phyloP scores from a whole-genome alignment of 2,113 vertebrate genomes.

The Tragulus kanchil region DNA sequence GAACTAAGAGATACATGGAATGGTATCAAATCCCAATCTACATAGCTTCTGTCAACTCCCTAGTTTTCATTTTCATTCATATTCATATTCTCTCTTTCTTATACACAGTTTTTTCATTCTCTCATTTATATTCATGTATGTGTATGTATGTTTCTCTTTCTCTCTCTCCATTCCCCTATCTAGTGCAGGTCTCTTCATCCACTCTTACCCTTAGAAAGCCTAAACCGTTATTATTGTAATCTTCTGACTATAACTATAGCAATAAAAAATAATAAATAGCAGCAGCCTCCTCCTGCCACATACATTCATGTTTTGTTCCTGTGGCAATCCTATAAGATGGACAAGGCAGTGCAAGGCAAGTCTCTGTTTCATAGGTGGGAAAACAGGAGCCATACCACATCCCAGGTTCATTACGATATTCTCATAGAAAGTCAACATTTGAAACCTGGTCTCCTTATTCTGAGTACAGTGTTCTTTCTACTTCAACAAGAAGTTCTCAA shows the following conservation, averaged over 20 bases:
- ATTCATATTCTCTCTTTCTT: background rate
- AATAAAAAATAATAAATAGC: background rate
- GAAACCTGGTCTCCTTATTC: background rate
- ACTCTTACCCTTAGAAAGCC: background rate
- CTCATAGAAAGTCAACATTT: background rate
- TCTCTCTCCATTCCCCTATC: background rate
- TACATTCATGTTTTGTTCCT: background rate
- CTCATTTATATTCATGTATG: background rate
- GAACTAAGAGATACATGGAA: background rate
- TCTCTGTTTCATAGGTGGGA: background rate
- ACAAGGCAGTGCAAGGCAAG: background rate
- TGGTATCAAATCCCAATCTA: background rate
- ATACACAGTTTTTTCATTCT: background rate
- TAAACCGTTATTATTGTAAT: background rate
- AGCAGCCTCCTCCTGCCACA: background rate
- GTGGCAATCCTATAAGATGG: background rate
- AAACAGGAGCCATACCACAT: background rate
- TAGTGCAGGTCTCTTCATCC: background rate
- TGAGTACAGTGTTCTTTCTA: background rate
- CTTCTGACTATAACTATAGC: background rate
- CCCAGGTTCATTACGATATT: background rate
- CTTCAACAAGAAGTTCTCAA: background rate
- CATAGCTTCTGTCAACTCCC: background rate
- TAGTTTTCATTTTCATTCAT: background rate
- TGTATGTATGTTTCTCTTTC: background rate